These are phyloP conservation scores for Formica exsecta DNA, from an alignment of 1,140 invertebrate genomes.

Conservation along the genomic window DNA sequence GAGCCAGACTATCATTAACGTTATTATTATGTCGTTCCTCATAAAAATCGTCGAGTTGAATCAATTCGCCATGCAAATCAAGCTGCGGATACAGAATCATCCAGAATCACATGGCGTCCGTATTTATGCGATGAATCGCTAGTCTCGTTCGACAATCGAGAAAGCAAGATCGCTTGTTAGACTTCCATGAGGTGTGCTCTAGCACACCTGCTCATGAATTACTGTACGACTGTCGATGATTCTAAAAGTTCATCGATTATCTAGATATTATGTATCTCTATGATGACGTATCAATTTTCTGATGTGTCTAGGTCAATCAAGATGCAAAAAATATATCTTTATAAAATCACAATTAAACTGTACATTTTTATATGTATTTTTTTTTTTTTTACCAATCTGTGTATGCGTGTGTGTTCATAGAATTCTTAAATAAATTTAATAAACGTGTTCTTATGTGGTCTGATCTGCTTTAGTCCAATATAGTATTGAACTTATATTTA, in stretches of 20 bases:
- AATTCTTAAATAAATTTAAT: background rate
- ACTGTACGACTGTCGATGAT: background rate
- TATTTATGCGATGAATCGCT: conserved; percentile 5
- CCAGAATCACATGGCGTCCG: background rate
- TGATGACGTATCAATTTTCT: background rate
- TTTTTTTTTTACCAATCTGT: background rate
- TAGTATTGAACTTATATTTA: background rate
- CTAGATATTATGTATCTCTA: background rate
- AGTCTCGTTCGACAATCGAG: background rate
- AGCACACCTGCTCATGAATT: background rate
- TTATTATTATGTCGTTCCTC: conserved; percentile 34
- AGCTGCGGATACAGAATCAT: background rate
- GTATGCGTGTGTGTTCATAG: too few relatives aligned
- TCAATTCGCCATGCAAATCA: conserved; percentile 60
- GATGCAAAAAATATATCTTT: background rate
- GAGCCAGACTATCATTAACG: conserved; percentile 44
- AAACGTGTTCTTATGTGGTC: background rate
- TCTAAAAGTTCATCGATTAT: background rate
- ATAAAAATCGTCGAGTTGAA: conserved; percentile 52
- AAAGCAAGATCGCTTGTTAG: background rate
- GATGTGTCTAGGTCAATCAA: background rate
- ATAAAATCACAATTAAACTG: background rate
- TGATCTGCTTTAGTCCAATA: background rate
- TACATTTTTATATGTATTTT: background rate
- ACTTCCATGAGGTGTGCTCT: background rate